Evolutionary conservation across 2,797 vertebrate species (phyloP).

Genomic region (Micropoecilia bifurca): DNA sequence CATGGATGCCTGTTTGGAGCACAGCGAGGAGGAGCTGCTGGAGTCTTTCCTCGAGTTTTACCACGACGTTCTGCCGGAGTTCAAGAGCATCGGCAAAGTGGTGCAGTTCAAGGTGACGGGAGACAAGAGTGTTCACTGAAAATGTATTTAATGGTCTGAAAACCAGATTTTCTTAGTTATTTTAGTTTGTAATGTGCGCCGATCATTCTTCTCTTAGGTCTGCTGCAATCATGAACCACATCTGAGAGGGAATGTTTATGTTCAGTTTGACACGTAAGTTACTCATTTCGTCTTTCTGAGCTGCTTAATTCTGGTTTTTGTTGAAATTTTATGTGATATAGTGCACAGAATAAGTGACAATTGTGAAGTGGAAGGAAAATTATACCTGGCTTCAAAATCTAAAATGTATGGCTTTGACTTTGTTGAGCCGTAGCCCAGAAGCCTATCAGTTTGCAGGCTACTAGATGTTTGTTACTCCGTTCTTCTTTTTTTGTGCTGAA

Average conservation of each 20-base stretch:
- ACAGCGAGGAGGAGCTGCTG: constrained; percentile 94
- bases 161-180: neutral
- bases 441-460: neutral
- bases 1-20: constrained; percentile 92
- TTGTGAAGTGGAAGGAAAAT: neutral
- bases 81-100: constrained; percentile 91
- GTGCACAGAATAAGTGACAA: neutral
- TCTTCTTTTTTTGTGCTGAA: neutral
- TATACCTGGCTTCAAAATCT: neutral
- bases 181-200: neutral
- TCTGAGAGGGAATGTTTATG: constrained; percentile 96
- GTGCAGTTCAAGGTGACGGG: constrained; percentile 93
- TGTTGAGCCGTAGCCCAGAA: neutral
- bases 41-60: constrained; percentile 97
- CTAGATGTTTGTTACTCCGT: neutral
- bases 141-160: neutral
- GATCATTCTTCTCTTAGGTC: constrained; percentile 79
- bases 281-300: neutral
- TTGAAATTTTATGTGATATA: neutral
- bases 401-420: neutral
- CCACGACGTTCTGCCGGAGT: constrained; percentile 92
- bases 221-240: constrained; percentile 98
- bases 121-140: neutral
- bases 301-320: too few relatives aligned
- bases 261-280: constrained; percentile 96